Conservation (phyloP, 2,797 vertebrate species). For the Gambelia wislizenii region DNA sequence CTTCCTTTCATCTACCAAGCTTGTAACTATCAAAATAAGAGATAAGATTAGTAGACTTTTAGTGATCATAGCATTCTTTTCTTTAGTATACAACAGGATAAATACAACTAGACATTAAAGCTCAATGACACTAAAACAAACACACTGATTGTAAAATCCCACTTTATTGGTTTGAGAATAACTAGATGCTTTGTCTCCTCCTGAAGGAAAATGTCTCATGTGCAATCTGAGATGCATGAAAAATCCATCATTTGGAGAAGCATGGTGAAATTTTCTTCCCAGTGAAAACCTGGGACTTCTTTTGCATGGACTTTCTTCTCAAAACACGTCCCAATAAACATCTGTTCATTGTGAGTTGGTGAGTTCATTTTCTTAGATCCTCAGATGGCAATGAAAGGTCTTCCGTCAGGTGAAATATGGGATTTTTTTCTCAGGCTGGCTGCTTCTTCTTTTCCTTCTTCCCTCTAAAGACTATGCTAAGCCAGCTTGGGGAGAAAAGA, state of each 20-base stretch:
- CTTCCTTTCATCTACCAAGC: no score
- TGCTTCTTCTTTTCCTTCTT: background rate
- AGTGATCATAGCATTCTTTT: no score
- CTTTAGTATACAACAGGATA: no score
- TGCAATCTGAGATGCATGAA: background rate
- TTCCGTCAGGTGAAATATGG: background rate
- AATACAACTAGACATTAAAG: no score
- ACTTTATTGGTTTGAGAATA: slow-evolving; percentile 32
- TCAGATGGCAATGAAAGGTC: background rate
- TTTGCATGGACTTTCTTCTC: background rate
- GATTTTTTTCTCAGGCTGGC: slow-evolving; percentile 8
- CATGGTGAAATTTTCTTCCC: background rate
- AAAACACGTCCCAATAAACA: background rate
- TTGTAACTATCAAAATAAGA: no score
- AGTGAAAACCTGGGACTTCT: background rate
- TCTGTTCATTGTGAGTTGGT: background rate
- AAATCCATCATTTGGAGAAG: slow-evolving; percentile 1
- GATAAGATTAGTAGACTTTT: no score
- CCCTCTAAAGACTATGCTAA: background rate
- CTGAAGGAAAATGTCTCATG: background rate
- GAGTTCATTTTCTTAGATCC: background rate
- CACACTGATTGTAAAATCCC: slow-evolving; percentile 9
- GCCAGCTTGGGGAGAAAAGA: background rate
- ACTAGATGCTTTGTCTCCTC: background rate
- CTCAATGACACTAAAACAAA: background rate